Percentiles rank a stretch among this genome's conserved stretches.
Conservation (phyloP, 64 coral and sea anemone genomes). For the Hydrozoanthus tunicans region DNA sequence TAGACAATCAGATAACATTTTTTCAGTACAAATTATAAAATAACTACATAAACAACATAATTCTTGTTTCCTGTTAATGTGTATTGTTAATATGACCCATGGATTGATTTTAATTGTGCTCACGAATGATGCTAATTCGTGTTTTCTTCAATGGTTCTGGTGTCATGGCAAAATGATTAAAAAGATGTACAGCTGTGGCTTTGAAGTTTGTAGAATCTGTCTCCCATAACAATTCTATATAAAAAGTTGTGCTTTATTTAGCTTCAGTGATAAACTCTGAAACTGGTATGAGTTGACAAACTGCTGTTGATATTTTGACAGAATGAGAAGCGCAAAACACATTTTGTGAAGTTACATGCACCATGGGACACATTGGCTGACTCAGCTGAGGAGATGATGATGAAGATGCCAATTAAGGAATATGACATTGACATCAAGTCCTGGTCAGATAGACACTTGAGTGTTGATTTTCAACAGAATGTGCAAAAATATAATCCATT, state of each 20-base stretch:
- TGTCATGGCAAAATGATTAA: too few species aligned
- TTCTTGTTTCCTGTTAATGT: too few species aligned
- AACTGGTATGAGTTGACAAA: background rate
- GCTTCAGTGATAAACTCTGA: background rate
- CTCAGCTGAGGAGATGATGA: constrained; percentile 91
- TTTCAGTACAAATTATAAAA: too few species aligned
- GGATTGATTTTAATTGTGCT: too few species aligned
- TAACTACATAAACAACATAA: too few species aligned
- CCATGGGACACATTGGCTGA: constrained; percentile 69
- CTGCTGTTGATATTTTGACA: background rate
- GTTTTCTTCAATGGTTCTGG: too few species aligned
- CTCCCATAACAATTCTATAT: too few species aligned
- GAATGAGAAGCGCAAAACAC: constrained; percentile 73
- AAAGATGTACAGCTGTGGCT: too few species aligned
- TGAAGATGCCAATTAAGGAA: constrained; percentile 95
- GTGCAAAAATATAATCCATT: constrained; percentile 66
- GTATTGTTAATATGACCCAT: too few species aligned
- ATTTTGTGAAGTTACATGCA: constrained; percentile 86
- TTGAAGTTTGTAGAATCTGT: too few species aligned
- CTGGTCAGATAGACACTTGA: constrained; percentile 79
- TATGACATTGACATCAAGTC: constrained; percentile 77
- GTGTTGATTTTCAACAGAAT: constrained; percentile 52
- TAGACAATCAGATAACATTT: too few species aligned
- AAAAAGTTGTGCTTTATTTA: background rate
- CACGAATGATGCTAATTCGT: too few species aligned